Percentiles rank a stretch among this genome's conserved stretches.
Conservation (phyloP, 2,888 invertebrate species). For the Drosophila rellima region DNA sequence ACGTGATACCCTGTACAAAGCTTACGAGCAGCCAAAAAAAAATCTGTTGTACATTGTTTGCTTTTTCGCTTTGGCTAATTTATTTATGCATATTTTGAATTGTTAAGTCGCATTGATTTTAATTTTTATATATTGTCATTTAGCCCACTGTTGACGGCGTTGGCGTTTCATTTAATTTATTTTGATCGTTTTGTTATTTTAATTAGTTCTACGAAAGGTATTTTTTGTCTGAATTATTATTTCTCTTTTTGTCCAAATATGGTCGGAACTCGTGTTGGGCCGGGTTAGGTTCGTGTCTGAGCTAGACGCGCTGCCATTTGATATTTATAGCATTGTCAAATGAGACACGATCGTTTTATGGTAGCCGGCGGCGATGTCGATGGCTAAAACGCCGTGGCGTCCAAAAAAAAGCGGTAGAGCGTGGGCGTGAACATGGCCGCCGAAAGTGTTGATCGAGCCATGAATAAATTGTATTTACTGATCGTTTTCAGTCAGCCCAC, state of each 20-base stretch:
- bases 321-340: slow-evolving; percentile 71
- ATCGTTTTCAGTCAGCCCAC: slow-evolving; percentile 61
- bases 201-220: slow-evolving; percentile 64
- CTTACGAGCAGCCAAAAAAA: slow-evolving; percentile 1
- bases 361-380: slow-evolving; percentile 39
- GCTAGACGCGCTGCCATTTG: slow-evolving; percentile 37
- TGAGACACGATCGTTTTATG: slow-evolving; percentile 55
- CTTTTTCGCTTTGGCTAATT: slow-evolving; percentile 54
- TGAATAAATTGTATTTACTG: slow-evolving; percentile 77
- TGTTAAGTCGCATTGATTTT: slow-evolving; percentile 48
- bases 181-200: slow-evolving; percentile 78
- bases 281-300: slow-evolving; percentile 52
- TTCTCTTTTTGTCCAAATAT: slow-evolving; percentile 37
- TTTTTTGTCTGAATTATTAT: neutral
- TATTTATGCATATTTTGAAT: slow-evolving; percentile 65
- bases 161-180: slow-evolving; percentile 55
- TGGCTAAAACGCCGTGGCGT: slow-evolving; percentile 23
- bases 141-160: slow-evolving; percentile 56
- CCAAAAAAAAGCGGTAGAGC: slow-evolving; percentile 33
- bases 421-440: slow-evolving; percentile 74
- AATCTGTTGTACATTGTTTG: slow-evolving; percentile 40
- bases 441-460: slow-evolving; percentile 72
- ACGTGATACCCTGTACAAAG: slow-evolving; percentile 13
- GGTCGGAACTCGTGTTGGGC: slow-evolving; percentile 22
- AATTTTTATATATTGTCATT: slow-evolving; percentile 69